Percentiles rank a stretch among this genome's conserved stretches.
Conservation (phyloP, 2,797 vertebrate genomes). For the Vespertilio murinus region DNA sequence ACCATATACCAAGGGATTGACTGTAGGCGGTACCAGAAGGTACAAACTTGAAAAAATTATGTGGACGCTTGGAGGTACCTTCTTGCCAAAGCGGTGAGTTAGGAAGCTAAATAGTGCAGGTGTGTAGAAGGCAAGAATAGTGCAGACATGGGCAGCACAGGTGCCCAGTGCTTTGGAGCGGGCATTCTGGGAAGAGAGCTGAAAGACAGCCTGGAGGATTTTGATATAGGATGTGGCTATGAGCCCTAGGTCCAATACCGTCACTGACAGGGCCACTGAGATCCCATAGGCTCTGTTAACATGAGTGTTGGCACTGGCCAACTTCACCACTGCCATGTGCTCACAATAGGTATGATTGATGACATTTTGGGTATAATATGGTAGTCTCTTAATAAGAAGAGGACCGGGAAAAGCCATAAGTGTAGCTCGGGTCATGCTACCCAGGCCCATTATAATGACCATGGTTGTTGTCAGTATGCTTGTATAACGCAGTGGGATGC, state of each 20-base stretch:
- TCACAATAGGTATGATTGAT: constrained; percentile 82
- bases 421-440: background rate
- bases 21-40: constrained; percentile 52
- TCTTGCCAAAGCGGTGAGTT: constrained; percentile 68
- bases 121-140: constrained; percentile 66
- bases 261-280: constrained; percentile 48
- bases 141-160: constrained; percentile 66
- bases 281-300: constrained; percentile 85
- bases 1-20: constrained; percentile 68
- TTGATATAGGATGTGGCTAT: constrained; percentile 83
- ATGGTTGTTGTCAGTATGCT: constrained; percentile 82
- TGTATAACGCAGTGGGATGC: constrained; percentile 69
- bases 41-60: constrained; percentile 66
- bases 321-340: constrained; percentile 85
- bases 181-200: constrained; percentile 59
- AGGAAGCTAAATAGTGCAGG: constrained; percentile 75
- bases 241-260: constrained; percentile 71
- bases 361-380: constrained; percentile 51
- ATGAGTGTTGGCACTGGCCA: constrained; percentile 81
- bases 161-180: constrained; percentile 63
- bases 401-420: constrained; percentile 61
- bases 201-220: constrained; percentile 76
- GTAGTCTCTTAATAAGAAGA: constrained; percentile 70
- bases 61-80: constrained; percentile 62
- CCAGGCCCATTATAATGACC: constrained; percentile 45